phyloP scores from a whole-genome alignment of 2,113 vertebrate genomes.

The Australoheros scitulus region DNA sequence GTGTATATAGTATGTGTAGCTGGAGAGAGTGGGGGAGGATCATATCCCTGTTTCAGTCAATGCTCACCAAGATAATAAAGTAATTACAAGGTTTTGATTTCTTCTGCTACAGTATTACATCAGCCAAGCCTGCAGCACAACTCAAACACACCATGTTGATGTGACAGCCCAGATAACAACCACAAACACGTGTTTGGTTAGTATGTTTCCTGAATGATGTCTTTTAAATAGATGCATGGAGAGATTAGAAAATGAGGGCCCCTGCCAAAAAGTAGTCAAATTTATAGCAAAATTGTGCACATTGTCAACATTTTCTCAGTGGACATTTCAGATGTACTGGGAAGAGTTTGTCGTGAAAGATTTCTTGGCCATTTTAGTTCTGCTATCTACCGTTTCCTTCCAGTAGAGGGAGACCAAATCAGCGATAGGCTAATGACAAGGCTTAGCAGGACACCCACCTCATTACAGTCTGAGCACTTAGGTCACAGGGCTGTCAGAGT shows the following conservation, averaged over 20 bases:
- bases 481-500: conserved; percentile 3
- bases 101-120: neutral
- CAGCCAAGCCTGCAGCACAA: neutral
- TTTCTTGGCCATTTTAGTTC: neutral
- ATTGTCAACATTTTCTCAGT: neutral
- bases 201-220: conserved; percentile 35
- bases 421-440: neutral
- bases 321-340: neutral
- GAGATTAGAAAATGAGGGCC: neutral
- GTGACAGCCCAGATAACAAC: conserved; percentile 26
- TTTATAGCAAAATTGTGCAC: neutral
- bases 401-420: conserved; percentile 52
- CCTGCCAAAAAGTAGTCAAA: neutral
- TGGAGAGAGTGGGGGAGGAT: neutral
- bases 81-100: conserved; percentile 42
- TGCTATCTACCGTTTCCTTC: neutral
- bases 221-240: neutral
- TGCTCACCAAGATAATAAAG: conserved; percentile 20
- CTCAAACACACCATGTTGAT: conserved; percentile 40
- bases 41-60: neutral
- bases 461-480: conserved; percentile 24
- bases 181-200: conserved; percentile 25
- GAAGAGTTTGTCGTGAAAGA: neutral
- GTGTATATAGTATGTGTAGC: neutral
- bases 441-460: conserved; percentile 13